phyloP scores from a whole-genome alignment of 2,797 vertebrate species.

The Enteromius argenteus region DNA sequence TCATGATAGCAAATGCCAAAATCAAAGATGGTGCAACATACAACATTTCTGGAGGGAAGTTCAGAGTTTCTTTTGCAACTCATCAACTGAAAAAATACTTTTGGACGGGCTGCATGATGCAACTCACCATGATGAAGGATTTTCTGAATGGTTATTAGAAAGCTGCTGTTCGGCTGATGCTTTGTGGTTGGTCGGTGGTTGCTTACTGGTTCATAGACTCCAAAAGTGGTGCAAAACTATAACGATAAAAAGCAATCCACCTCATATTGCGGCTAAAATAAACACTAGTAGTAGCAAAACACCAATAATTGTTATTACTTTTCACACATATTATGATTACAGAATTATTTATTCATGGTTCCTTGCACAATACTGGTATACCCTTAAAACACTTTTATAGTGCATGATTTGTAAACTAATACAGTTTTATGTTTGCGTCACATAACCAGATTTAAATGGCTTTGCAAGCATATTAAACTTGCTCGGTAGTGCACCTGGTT shows the following conservation, averaged over 20 bases:
- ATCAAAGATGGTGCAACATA: constrained; percentile 36
- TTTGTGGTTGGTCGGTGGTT: not conserved
- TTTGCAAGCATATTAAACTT: not conserved
- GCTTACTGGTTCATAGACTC: not conserved
- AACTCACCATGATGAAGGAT: not conserved
- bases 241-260: not conserved
- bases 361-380: not conserved
- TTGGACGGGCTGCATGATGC: not conserved
- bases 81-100: constrained; percentile 47
- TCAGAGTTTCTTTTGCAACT: constrained; percentile 10
- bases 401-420: not conserved
- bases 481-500: not conserved
- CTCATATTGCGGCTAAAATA: not conserved
- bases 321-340: not conserved
- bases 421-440: not conserved
- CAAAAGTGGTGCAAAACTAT: not conserved
- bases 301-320: not conserved
- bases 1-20: constrained; percentile 12
- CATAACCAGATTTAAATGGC: not conserved
- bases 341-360: not conserved
- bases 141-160: constrained; percentile 12
- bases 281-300: not conserved
- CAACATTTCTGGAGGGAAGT: constrained; percentile 24
- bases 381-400: not conserved
- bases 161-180: constrained; percentile 35